Evolutionary conservation across 2,113 vertebrate species (phyloP).

Genomic region (Ancistrus triradiatus): DNA sequence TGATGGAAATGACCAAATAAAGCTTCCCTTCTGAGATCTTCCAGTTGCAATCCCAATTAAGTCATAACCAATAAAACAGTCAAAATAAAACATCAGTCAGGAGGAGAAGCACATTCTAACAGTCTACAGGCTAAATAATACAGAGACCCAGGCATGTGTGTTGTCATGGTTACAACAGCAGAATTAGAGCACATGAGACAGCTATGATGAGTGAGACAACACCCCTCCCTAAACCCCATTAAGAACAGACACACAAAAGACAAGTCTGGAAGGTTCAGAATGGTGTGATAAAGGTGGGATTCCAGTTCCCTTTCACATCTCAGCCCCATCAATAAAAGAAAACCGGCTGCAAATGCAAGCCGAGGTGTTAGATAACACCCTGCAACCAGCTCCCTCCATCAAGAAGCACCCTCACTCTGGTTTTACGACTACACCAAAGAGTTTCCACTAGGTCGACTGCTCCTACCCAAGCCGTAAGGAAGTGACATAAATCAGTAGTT

Average conservation of each 20-base stretch:
- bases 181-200: constrained; percentile 20
- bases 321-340: neutral
- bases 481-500: constrained; percentile 5
- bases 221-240: constrained; percentile 6
- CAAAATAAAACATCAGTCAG: too few species aligned
- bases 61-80: too few species aligned
- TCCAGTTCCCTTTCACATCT: constrained; percentile 11
- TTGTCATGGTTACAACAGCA: constrained; percentile 46
- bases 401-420: constrained; percentile 6
- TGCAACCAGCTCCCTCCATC: constrained; percentile 7
- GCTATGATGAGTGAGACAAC: constrained; percentile 21
- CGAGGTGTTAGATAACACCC: neutral
- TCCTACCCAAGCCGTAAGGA: too few species aligned
- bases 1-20: neutral
- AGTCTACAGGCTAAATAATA: constrained; percentile 34
- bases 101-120: too few species aligned
- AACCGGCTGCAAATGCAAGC: constrained; percentile 7
- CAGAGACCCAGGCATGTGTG: constrained; percentile 36
- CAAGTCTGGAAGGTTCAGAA: neutral
- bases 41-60: too few species aligned
- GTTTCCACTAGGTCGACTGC: neutral
- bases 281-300: constrained; percentile 15
- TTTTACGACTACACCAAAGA: neutral
- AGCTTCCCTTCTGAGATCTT: too few species aligned
- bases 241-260: neutral